A percentile compares a stretch with the other conserved stretches of the same genome.
These are phyloP conservation scores for Melanaphis sacchari DNA, from an alignment of 1,140 invertebrate genomes.

Conservation along the genomic window DNA sequence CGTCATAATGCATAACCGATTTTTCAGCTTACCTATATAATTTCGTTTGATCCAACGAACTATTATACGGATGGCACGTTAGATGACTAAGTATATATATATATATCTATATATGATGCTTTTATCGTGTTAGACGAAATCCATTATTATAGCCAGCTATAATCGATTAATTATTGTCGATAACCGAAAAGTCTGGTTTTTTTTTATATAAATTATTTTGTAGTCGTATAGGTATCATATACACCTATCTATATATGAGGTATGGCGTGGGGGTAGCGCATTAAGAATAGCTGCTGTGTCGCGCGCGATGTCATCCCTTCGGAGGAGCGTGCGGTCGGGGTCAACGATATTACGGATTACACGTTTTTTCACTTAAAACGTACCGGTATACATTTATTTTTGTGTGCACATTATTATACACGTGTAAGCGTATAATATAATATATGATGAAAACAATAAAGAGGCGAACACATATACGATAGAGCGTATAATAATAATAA, in stretches of 20 bases:
- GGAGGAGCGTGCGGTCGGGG: neutral
- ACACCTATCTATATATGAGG: neutral
- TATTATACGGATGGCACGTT: neutral
- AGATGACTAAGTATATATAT: neutral
- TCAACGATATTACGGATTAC: constrained; percentile 21
- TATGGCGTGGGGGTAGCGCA: neutral
- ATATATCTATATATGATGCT: neutral
- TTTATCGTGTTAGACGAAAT: constrained; percentile 12
- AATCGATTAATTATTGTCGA: constrained; percentile 30
- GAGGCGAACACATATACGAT: constrained; percentile 28
- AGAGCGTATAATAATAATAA: neutral
- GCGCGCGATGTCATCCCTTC: constrained; percentile 23
- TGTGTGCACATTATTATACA: constrained; percentile 22
- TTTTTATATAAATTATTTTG: neutral
- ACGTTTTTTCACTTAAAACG: constrained; percentile 53
- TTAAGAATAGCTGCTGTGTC: constrained; percentile 30
- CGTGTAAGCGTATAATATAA: neutral
- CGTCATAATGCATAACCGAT: constrained; percentile 17
- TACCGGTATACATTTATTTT: constrained; percentile 22
- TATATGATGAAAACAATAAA: constrained; percentile 54
- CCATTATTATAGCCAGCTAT: neutral
- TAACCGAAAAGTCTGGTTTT: neutral
- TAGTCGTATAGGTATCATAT: neutral
- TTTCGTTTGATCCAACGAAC: neutral
- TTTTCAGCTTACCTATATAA: neutral